These are phyloP conservation scores for Piaya cayana DNA, from an alignment of 2,113 vertebrate genomes.

Conservation along the genomic window DNA sequence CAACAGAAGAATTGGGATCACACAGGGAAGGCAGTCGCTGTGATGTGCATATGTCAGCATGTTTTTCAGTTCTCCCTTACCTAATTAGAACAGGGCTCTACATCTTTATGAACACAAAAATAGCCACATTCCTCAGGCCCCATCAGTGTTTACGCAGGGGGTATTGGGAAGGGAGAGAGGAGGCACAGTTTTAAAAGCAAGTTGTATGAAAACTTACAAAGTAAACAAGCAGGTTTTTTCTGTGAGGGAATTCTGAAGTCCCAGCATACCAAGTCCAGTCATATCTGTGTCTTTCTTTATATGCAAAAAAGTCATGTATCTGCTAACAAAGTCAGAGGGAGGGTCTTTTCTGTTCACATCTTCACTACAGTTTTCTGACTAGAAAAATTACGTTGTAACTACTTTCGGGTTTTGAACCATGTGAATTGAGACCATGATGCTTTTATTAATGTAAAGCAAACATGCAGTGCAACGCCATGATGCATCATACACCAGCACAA, in stretches of 20 bases:
- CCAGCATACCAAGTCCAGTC: neutral
- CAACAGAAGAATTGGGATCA: neutral
- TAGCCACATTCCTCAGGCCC: neutral
- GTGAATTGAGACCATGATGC: neutral
- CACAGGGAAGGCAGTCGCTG: neutral
- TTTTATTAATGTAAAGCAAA: neutral
- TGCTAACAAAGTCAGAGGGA: neutral
- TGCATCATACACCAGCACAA: neutral
- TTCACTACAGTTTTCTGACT: neutral
- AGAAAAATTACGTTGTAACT: neutral
- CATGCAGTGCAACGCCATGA: rapidly evolving
- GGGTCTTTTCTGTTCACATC: neutral
- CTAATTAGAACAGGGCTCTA: neutral
- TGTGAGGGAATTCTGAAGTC: neutral
- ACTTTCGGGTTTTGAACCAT: neutral
- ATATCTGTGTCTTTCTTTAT: neutral
- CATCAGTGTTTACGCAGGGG: neutral
- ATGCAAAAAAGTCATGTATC: neutral
- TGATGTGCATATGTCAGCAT: neutral
- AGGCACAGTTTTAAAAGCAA: neutral
- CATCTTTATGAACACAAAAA: neutral
- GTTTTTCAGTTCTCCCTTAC: neutral
- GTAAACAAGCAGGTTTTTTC: neutral
- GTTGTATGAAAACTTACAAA: neutral
- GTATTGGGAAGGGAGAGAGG: neutral